These are phyloP conservation scores for Vipera latastei DNA, from an alignment of 2,797 vertebrate species.

Conservation along the genomic window DNA sequence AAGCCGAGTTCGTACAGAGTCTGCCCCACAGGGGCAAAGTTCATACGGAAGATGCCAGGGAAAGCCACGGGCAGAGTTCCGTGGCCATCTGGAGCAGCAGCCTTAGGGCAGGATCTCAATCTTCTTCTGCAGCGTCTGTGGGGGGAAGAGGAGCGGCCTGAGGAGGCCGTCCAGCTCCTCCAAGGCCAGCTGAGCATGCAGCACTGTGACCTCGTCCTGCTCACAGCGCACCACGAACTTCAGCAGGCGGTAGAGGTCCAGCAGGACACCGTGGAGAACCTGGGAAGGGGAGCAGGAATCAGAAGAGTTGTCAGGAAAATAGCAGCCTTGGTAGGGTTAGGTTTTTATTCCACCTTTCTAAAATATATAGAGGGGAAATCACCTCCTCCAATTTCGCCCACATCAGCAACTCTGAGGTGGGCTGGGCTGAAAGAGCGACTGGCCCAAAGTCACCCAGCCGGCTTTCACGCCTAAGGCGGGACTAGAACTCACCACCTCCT, in stretches of 20 bases:
- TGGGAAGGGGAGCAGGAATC: constrained; percentile 46
- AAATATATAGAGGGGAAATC: neutral
- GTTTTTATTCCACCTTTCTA: neutral
- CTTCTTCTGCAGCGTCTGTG: constrained; percentile 87
- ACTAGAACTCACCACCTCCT: neutral
- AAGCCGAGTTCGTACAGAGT: accelerated
- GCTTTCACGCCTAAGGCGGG: neutral
- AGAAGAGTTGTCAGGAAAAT: neutral
- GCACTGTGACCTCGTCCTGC: constrained; percentile 73
- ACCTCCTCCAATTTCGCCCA: constrained; percentile 37
- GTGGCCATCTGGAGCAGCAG: too few relatives aligned
- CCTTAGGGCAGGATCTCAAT: constrained; percentile 84
- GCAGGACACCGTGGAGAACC: constrained; percentile 86
- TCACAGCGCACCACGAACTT: constrained; percentile 82
- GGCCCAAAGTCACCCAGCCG: neutral
- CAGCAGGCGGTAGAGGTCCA: constrained; percentile 89
- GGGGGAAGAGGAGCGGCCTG: constrained; percentile 83
- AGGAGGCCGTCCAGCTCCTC: constrained; percentile 85
- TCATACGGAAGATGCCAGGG: neutral
- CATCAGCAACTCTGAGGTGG: constrained; percentile 21
- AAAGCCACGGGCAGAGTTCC: neutral
- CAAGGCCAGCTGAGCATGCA: constrained; percentile 90
- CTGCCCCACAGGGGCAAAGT: neutral
- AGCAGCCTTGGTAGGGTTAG: too few relatives aligned
- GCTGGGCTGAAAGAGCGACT: neutral